These are phyloP conservation scores for Cydia splendana DNA, from an alignment of 1,140 invertebrate species.

Conservation along the genomic window DNA sequence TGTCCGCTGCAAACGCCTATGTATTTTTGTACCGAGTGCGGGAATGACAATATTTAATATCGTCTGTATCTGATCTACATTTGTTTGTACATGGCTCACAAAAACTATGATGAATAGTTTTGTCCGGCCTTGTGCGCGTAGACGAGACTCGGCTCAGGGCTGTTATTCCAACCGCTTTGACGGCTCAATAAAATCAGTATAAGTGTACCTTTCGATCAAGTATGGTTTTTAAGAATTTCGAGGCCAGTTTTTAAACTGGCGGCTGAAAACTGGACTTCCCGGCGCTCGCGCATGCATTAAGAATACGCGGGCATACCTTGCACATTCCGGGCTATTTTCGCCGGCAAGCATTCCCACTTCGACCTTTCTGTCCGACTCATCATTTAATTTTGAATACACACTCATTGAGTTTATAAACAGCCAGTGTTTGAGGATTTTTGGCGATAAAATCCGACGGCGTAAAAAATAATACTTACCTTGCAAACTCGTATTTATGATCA, in stretches of 20 bases:
- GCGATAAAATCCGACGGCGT: constrained; percentile 9
- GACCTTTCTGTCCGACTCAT: constrained; percentile 19
- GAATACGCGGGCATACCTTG: constrained; percentile 3
- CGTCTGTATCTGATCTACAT: not conserved
- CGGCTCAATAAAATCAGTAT: not conserved
- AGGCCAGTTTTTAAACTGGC: not conserved
- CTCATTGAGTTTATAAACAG: not conserved
- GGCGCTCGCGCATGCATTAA: not conserved
- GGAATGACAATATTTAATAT: not conserved
- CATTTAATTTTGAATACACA: constrained; percentile 13
- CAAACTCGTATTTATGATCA: too few relatives aligned
- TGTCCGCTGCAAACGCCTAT: too few relatives aligned
- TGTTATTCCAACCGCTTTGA: not conserved
- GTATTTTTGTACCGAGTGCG: not conserved
- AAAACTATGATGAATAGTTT: not conserved
- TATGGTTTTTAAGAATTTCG: not conserved
- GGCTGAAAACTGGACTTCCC: not conserved
- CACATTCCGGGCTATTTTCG: constrained; percentile 26
- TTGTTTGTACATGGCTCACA: not conserved
- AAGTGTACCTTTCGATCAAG: not conserved
- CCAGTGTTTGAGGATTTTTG: not conserved
- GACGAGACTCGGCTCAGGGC: not conserved
- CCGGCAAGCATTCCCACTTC: constrained; percentile 19
- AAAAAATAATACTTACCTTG: not conserved
- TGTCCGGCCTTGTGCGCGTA: not conserved